Base-by-base conservation (phyloP, 2,113 vertebrate species). In the Smithornis capensis region DNA sequence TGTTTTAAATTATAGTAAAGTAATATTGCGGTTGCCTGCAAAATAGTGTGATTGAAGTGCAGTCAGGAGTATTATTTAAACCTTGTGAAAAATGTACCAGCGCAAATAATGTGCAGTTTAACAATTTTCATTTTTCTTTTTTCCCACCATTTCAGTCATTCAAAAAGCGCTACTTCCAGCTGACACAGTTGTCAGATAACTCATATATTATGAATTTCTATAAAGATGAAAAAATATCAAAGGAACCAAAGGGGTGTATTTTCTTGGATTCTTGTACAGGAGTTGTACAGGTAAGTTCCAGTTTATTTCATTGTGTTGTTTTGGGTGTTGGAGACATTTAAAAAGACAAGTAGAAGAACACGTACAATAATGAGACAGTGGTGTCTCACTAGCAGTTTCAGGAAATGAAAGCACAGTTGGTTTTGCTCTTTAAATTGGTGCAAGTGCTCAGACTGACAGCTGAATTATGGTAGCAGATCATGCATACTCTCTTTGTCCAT, bases 151-250 rank as follows among this genome's bases (percentile, higher is more conserved):
- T 92, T 63, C 96, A 99, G 99, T 99, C 99, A 2, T 99, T 99
- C 98, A 99, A 99, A 96, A 99, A 99, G 83, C 98, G 99, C 70
- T 99, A 98, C 96, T 99, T 99, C 93, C 99, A 99, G 97, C 97
- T 99, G 96, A 99, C 99, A 5, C 99, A 99, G 97, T 31, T 99
- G 92, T 99, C 99, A 1, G 99, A 99, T 95, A 99, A 98, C 94
- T 99, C 99, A 1, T 99, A 99, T 90, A 99, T 99, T 97, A 99
- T 99, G 99, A 99, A 99, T 96, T 99, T 99, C 96, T 99, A 99
- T 97, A 99, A 99, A 98, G 99, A 99, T 90, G 99, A 99, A 93
- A 99, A 99, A 97, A 99, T 99, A 94, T 99, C 99, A 19, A 99
- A 99, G 97, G 99, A 99, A 83, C 99, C 99, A 37, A 99, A 99